A percentile compares a stretch with the other conserved stretches of the same genome.
These are phyloP conservation scores for Oceanites oceanicus DNA, from an alignment of 2,113 vertebrate species.

Conservation along the genomic window DNA sequence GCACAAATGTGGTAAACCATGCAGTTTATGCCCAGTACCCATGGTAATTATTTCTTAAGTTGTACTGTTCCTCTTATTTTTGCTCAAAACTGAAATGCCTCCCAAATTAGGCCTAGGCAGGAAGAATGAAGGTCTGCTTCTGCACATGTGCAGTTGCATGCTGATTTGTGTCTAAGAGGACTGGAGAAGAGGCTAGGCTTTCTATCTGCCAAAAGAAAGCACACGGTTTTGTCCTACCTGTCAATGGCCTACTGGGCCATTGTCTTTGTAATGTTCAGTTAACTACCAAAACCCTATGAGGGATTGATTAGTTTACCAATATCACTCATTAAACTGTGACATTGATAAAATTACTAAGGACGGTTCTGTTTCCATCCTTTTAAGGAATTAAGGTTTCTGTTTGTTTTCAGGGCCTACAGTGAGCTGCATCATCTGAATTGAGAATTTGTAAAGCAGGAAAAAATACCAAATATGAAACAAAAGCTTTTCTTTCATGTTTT, in stretches of 20 bases:
- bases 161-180: neutral
- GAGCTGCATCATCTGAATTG: neutral
- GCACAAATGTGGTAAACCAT: neutral
- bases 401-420: neutral
- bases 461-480: neutral
- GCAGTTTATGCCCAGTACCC: neutral
- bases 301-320: neutral
- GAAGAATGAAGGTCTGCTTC: neutral
- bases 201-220: neutral
- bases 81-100: neutral
- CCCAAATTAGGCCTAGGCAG: neutral
- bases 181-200: neutral
- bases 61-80: neutral
- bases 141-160: accelerated
- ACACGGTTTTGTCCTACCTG: neutral
- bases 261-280: neutral
- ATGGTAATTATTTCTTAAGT: neutral
- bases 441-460: neutral
- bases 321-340: neutral
- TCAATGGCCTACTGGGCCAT: neutral
- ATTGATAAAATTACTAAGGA: neutral
- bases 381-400: neutral
- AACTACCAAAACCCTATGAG: neutral
- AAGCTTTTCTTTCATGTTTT: neutral
- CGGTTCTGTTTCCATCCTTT: neutral